Base-by-base conservation (phyloP, 2,113 vertebrate genomes). In the Acinonyx jubatus region DNA sequence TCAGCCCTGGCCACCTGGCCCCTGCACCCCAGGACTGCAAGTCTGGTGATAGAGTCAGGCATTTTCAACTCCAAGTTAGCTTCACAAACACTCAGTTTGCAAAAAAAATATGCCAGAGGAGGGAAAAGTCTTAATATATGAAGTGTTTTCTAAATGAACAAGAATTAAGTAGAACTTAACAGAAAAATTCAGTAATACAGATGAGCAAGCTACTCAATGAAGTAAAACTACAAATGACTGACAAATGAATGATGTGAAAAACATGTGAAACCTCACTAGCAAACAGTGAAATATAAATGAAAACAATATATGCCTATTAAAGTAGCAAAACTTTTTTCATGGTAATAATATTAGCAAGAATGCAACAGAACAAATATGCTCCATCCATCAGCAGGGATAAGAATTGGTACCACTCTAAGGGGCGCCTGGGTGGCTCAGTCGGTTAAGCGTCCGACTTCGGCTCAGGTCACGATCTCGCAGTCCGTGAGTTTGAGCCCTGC, bases 271-370 rank as follows among this genome's bases (percentile, higher is more conserved):
- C 55, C 41, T 83, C 57, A 50, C 25, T 18, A 79, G 50, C 38
- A 76, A 80, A n/a, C 92, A 80, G 93, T 73, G 57, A 96, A 94
- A 91, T 84, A 91, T 38, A 88, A 83, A 82, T 18, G 55, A 88
- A 94, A 92, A 80, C 21, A 96, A 4, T 74, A 31, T 83, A 95
- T 45, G 31, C 74, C 79, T 92, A 92, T 90, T 87, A 90, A 96
- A 89, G 45, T 36, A 97, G n/a, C 19, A 83, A 73, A 65, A 68
- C 1, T 68, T 36, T 48, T 61, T 48, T 52, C 79, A 12, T 68
- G 50, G 19, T 78, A 87, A 61, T 65, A 78, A 61, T 27, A 31
- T 52, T 78, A 57, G 63, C 73, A 93, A 86, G 86, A 95, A 86
- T 23, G 50, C 31, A 76, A 89, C 12, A 57, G 57, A 91, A 80